These are phyloP conservation scores for Ranitomeya imitator DNA, from an alignment of 2,113 vertebrate genomes.

Conservation along the genomic window DNA sequence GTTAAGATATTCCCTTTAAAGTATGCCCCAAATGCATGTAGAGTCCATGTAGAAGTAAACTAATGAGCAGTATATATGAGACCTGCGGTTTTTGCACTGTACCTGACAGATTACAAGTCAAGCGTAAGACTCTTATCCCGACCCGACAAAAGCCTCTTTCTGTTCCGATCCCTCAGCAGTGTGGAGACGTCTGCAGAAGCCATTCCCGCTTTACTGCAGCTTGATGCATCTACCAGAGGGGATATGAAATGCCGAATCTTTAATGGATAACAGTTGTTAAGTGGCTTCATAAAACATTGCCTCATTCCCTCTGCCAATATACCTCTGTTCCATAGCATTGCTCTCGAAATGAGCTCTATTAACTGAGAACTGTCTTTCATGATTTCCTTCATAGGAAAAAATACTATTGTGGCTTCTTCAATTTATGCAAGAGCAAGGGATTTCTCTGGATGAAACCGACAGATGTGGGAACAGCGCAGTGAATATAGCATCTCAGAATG, in stretches of 20 bases:
- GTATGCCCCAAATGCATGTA: neutral
- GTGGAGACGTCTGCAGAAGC: constrained; percentile 36
- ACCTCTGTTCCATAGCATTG: constrained; percentile 27
- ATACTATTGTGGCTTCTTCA: constrained; percentile 96
- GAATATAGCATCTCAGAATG: constrained; percentile 89
- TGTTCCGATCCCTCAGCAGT: neutral
- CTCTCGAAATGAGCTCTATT: constrained; percentile 16
- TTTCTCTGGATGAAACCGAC: constrained; percentile 94
- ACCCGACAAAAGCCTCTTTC: constrained; percentile 29
- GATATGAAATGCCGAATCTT: constrained; percentile 44
- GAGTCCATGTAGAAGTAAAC: neutral
- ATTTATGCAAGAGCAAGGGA: constrained; percentile 98
- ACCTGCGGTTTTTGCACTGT: neutral
- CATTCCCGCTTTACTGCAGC: constrained; percentile 29
- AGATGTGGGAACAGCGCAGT: constrained; percentile 93
- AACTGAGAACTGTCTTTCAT: constrained; percentile 22
- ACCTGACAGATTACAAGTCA: neutral
- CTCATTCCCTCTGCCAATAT: constrained; percentile 42
- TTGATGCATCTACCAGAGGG: constrained; percentile 52
- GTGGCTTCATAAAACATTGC: constrained; percentile 51
- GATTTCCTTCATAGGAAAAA: constrained; percentile 81
- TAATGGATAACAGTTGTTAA: constrained; percentile 56
- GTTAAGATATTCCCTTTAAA: no score
- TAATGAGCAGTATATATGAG: neutral
- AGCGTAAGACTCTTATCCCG: neutral